Evolutionary conservation across 1,140 invertebrate species (phyloP), one percentile per base, ranked within the genome.

Genomic region (Chironomus tepperi): DNA sequence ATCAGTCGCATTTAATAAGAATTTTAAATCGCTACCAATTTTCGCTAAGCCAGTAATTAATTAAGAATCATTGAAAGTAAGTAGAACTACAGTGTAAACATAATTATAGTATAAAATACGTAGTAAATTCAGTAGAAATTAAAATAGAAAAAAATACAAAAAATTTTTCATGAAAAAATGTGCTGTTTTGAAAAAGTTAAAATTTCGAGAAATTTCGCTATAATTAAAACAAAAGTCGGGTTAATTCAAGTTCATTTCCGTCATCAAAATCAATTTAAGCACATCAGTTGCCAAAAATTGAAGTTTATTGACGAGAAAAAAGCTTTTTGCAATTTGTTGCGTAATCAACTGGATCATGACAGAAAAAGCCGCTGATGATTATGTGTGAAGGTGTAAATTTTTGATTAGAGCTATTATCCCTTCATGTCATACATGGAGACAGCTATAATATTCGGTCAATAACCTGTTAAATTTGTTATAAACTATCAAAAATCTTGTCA

Each of bases 21-120:
- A 21, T 12, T 18, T 70, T 16, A 70, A 19, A 10, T 21, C 16
- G 65, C 18, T 70, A 18, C 19, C 65, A 9, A 18, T 10, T 18
- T 70, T 70, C 65, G 16, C 65, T 70, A 15, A 70, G 65, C 16
- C 65, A 70, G 65, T 21, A 70, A 70, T 70, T 70, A 70, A 70
- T 70, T 70, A 70, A 70, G 18, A 70, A 16, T 21, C 6, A 70
- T 19, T 18, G 5, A 70, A 70, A 9, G 65, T 70, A 21, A 70
- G 65, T 57, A 57, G 1, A 12, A 12, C 12, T 15, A 21, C 3
- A 1, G 24, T 2, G 24, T 34, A 2, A 34, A 34, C 5, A 34
- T 34, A 70, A 10, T 19, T 19, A 19, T 21, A 18, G 16, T 18
- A 7, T 19, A 1, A 21, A 19, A 70, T 0, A 19, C 7, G 18